Percentiles rank a stretch among this genome's conserved stretches.
phyloP scores from a whole-genome alignment of 2,888 invertebrate genomes.

The Trachelus tabidus region DNA sequence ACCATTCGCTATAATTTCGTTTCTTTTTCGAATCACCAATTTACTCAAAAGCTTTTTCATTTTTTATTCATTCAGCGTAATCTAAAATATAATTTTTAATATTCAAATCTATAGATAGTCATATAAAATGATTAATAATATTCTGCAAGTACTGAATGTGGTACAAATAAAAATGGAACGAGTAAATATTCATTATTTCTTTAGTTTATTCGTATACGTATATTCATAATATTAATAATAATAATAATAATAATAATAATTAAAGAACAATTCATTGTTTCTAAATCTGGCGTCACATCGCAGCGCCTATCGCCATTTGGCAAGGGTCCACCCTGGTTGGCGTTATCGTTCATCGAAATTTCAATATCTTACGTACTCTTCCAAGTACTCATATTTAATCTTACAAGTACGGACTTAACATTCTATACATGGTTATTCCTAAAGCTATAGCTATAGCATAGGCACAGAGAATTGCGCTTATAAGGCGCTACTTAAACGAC shows the following conservation, averaged over 20 bases:
- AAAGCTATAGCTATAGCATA: not conserved
- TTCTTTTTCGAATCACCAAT: not conserved
- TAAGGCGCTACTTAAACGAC: not conserved
- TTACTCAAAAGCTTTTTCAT: too few species aligned
- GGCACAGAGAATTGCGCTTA: not conserved
- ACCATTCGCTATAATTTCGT: not conserved
- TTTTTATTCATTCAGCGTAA: too few species aligned
- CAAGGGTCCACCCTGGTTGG: slow-evolving; percentile 8
- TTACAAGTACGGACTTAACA: slow-evolving; percentile 6
- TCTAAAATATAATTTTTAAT: not conserved
- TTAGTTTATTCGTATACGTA: slow-evolving; percentile 4
- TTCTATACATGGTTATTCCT: slow-evolving; percentile 9
- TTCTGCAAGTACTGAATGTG: not conserved
- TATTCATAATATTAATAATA: slow-evolving; percentile 27
- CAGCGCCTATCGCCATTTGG: slow-evolving; percentile 30
- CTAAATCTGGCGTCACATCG: slow-evolving; percentile 34
- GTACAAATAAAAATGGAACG: not conserved
- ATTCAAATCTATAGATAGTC: not conserved
- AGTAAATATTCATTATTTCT: not conserved
- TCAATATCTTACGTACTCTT: not conserved
- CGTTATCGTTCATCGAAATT: not conserved
- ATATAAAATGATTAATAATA: not conserved
- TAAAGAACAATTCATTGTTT: slow-evolving; percentile 34
- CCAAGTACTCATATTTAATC: not conserved
- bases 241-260: slow-evolving; percentile 23